These are phyloP conservation scores for Mus musculus DNA, from an alignment of 2,113 vertebrate species.

Conservation along the genomic window DNA sequence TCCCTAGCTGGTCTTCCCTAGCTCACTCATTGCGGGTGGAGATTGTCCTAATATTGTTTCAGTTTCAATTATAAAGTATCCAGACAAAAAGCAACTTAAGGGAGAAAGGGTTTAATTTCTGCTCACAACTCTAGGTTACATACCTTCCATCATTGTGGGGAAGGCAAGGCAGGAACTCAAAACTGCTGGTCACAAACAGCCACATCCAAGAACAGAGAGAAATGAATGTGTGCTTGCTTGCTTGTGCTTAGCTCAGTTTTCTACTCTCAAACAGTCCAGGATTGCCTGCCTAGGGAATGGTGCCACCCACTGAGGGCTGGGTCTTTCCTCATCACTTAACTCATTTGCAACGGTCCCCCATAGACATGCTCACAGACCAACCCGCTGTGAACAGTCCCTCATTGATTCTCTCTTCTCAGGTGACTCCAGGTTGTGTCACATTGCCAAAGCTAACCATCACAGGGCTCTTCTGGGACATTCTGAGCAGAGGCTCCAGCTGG, in stretches of 20 bases:
- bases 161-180: neutral
- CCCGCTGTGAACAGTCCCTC: neutral
- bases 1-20: neutral
- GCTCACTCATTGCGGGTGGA: neutral
- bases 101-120: neutral
- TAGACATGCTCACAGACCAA: neutral
- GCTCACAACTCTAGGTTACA: no score
- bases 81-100: neutral
- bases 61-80: neutral
- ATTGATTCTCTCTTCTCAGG: neutral
- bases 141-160: neutral
- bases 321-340: neutral
- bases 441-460: neutral
- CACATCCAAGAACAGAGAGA: neutral
- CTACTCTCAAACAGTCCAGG: neutral
- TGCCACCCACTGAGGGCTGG: neutral
- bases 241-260: neutral
- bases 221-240: neutral
- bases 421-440: neutral
- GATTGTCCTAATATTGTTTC: neutral
- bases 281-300: neutral
- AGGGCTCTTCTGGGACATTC: neutral
- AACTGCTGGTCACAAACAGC: neutral
- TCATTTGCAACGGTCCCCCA: neutral
- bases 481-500: neutral